Conservation (phyloP, 1,140 invertebrate species). For the Caerostris extrusa region DNA sequence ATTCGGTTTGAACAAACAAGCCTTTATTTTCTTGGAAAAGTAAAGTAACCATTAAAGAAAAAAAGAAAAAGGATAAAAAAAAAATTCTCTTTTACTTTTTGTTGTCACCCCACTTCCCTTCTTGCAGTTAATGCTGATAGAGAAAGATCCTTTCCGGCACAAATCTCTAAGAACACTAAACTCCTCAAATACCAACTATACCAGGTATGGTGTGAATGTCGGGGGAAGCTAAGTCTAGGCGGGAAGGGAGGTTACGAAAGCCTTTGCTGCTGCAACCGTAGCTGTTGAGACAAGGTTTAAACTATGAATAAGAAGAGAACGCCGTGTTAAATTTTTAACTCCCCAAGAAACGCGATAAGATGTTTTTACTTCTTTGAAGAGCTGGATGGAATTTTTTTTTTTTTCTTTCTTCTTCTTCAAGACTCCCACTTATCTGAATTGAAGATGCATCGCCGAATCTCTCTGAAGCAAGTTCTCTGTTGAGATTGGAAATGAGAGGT, state of each 20-base stretch:
- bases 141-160: background rate
- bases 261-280: background rate
- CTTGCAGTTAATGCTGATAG: background rate
- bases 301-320: background rate
- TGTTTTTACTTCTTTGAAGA: conserved; percentile 46
- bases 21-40: too few species aligned
- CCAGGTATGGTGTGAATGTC: background rate
- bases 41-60: background rate
- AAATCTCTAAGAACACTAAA: background rate
- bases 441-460: conserved; percentile 10
- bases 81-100: background rate
- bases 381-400: conserved; percentile 40
- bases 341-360: conserved; percentile 49
- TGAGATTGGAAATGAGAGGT: conserved; percentile 37
- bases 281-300: conserved; percentile 13
- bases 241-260: background rate
- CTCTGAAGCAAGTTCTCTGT: background rate
- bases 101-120: background rate
- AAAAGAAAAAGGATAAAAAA: background rate
- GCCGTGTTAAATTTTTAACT: conserved; percentile 65
- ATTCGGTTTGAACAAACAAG: too few species aligned
- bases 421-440: conserved; percentile 48
- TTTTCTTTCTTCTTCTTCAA: background rate
- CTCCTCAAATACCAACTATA: background rate
- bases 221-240: background rate